Percentiles rank a stretch among this genome's conserved stretches.
Conservation (phyloP, 2,113 vertebrate genomes). For the Rafetus swinhoei region DNA sequence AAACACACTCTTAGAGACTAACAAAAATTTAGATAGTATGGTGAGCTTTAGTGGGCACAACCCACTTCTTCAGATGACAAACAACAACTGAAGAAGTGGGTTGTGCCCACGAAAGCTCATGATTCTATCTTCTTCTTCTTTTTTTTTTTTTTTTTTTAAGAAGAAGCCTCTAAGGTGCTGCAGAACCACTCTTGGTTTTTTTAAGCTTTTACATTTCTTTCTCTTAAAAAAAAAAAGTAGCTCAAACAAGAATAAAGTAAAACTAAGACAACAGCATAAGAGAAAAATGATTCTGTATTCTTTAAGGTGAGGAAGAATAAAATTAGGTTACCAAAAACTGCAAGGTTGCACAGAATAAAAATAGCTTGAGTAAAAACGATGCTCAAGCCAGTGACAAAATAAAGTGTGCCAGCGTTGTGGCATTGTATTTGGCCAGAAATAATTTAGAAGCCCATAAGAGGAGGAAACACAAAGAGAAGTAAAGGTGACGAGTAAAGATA, state of each 20-base stretch:
- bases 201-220: no score
- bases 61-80: no score
- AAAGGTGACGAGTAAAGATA: constrained; percentile 80
- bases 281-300: neutral
- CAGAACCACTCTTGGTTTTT: no score
- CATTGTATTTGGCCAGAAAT: constrained; percentile 64
- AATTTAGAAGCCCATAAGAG: constrained; percentile 66
- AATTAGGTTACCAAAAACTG: neutral
- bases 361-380: constrained; percentile 3
- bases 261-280: neutral
- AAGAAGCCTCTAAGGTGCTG: no score
- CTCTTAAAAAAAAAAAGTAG: no score
- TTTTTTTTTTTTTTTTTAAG: no score
- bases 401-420: constrained; percentile 23
- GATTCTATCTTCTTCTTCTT: no score
- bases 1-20: no score
- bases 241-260: neutral
- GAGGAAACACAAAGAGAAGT: constrained; percentile 68
- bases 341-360: constrained; percentile 12
- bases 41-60: no score
- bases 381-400: constrained; percentile 40
- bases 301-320: neutral
- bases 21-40: no score
- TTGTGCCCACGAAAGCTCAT: no score
- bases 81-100: no score